phyloP scores from a whole-genome alignment of 1,140 invertebrate genomes.

The Anagrus nilaparvatae region DNA sequence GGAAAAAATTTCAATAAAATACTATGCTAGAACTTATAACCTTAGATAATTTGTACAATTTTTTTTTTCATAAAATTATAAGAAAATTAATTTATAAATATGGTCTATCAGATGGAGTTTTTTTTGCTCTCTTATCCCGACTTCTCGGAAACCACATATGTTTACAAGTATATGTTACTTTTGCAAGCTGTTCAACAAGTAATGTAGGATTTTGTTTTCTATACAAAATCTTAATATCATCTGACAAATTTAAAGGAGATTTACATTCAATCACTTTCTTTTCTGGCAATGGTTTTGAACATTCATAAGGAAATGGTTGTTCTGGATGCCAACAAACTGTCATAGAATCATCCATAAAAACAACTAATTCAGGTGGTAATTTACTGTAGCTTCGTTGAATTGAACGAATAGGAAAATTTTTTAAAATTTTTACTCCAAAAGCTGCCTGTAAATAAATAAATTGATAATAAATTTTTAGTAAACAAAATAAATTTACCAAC shows the following conservation, averaged over 20 bases:
- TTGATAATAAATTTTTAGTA: no score
- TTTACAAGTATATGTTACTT: slow-evolving; percentile 67
- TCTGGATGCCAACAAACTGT: slow-evolving; percentile 83
- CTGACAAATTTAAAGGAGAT: slow-evolving; percentile 53
- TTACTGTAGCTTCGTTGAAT: slow-evolving; percentile 14
- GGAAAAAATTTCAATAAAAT: no score
- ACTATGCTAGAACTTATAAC: no score
- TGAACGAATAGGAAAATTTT: background rate
- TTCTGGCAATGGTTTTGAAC: slow-evolving; percentile 59
- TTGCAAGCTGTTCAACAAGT: slow-evolving; percentile 57
- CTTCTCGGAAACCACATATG: slow-evolving; percentile 68
- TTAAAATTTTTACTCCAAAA: slow-evolving; percentile 7
- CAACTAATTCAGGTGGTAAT: slow-evolving; percentile 44
- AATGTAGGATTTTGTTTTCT: slow-evolving; percentile 49
- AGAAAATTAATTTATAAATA: slow-evolving; percentile 61
- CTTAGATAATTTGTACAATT: no score
- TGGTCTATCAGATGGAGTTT: slow-evolving; percentile 56
- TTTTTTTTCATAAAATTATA: no score
- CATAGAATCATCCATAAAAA: slow-evolving; percentile 59
- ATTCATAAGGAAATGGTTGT: slow-evolving; percentile 72
- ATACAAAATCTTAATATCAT: slow-evolving; percentile 56
- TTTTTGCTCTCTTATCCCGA: slow-evolving; percentile 55
- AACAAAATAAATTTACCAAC: no score
- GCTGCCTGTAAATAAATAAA: slow-evolving; percentile 10
- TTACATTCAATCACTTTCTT: slow-evolving; percentile 23